Evolutionary conservation across 2,113 vertebrate genomes (phyloP).

Genomic region (Scomber colias): DNA sequence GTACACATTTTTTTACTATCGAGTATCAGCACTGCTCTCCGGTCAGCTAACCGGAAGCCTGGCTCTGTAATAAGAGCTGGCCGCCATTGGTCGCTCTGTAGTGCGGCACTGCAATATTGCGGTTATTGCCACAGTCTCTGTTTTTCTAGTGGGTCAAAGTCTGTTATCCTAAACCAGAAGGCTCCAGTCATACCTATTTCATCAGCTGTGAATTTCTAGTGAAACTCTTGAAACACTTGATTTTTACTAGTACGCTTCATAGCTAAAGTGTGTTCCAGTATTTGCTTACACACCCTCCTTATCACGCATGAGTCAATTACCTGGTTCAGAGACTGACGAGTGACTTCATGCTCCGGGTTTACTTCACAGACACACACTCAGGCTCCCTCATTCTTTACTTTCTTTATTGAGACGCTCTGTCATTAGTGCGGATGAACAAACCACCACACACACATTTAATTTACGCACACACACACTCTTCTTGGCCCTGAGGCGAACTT

Average conservation of each 20-base stretch:
- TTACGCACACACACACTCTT: not conserved
- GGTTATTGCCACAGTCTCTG: not conserved
- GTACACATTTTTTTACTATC: too few relatives aligned
- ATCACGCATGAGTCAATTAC: not conserved
- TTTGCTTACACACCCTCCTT: slow-evolving; percentile 16
- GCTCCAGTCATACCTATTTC: not conserved
- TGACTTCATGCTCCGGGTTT: slow-evolving; percentile 40
- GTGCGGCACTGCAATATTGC: too few relatives aligned
- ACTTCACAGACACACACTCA: slow-evolving; percentile 8
- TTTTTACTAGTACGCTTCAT: too few relatives aligned
- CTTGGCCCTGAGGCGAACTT: slow-evolving; percentile 2
- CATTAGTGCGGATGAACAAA: not conserved
- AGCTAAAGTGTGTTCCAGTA: not conserved
- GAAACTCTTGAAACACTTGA: not conserved
- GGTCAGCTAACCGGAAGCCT: too few relatives aligned
- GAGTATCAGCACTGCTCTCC: too few relatives aligned
- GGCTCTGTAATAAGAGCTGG: too few relatives aligned
- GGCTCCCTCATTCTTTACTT: slow-evolving; percentile 33
- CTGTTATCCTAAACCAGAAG: not conserved
- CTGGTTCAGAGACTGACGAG: slow-evolving; percentile 1
- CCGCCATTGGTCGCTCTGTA: too few relatives aligned
- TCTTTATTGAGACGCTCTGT: slow-evolving; percentile 5
- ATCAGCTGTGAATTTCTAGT: not conserved
- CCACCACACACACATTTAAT: not conserved
- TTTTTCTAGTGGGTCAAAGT: not conserved